These are phyloP conservation scores for Hecatera dysodea DNA, from an alignment of 2,888 invertebrate genomes.

Conservation along the genomic window DNA sequence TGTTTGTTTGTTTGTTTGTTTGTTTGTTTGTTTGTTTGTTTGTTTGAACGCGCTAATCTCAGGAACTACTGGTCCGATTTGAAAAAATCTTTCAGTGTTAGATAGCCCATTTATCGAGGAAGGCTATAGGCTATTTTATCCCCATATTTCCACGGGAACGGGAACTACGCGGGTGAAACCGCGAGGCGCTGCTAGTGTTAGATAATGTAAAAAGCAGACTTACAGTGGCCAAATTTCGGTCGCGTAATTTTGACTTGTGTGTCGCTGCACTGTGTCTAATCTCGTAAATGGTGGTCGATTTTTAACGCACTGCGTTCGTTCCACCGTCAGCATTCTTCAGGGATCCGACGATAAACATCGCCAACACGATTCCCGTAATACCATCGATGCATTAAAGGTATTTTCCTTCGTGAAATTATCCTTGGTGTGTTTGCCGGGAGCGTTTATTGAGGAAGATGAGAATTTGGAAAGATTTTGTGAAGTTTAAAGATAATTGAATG, in stretches of 20 bases:
- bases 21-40: no score
- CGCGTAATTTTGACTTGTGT: constrained; percentile 2
- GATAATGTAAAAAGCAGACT: neutral
- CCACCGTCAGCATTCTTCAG: constrained; percentile 52
- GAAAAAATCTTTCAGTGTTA: no score
- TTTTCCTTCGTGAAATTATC: constrained; percentile 39
- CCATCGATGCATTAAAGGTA: constrained; percentile 47
- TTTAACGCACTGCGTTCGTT: constrained; percentile 41
- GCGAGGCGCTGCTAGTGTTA: no score
- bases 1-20: no score
- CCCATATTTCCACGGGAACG: no score
- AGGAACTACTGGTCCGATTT: no score
- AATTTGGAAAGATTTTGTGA: neutral
- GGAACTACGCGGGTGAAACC: no score
- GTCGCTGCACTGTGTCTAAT: constrained; percentile 19
- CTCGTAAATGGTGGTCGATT: constrained; percentile 54
- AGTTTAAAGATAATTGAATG: constrained; percentile 5
- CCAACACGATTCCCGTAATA: constrained; percentile 46
- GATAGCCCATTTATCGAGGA: no score
- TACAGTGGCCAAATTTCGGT: neutral
- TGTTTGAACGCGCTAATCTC: no score
- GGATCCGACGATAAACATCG: constrained; percentile 38
- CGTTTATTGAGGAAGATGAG: constrained; percentile 8
- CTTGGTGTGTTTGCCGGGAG: neutral
- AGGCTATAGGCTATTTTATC: no score